A percentile compares a stretch with the other conserved stretches of the same genome.
These are phyloP conservation scores for Trisateles emortualis DNA, from an alignment of 2,888 invertebrate species.

Conservation along the genomic window DNA sequence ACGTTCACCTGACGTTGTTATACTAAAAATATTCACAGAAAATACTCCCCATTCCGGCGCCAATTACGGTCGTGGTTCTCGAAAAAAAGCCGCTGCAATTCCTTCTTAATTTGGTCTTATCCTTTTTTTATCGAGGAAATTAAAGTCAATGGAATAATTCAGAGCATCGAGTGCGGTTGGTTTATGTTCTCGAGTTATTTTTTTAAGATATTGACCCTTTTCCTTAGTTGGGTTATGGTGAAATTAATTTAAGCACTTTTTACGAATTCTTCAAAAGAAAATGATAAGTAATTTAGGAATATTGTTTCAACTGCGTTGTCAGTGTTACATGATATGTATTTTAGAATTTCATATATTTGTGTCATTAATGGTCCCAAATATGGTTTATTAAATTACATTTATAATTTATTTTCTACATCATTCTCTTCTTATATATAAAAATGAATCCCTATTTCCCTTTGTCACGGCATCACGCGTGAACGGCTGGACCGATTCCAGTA, in stretches of 20 bases:
- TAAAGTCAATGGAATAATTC: conserved; percentile 57
- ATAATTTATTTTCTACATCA: no score
- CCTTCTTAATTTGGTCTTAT: conserved; percentile 58
- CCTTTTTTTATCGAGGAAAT: conserved; percentile 57
- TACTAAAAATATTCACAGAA: conserved; percentile 54
- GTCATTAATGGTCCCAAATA: no score
- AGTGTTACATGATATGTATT: background rate
- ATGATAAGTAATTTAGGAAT: conserved; percentile 7
- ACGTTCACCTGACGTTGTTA: background rate
- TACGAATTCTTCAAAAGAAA: conserved; percentile 15
- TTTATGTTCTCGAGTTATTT: conserved; percentile 39
- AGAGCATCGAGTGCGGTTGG: conserved; percentile 49
- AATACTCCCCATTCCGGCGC: conserved; percentile 33
- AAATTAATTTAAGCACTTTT: conserved; percentile 22
- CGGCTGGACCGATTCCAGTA: no score
- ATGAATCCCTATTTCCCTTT: no score
- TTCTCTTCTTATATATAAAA: no score
- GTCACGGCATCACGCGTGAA: no score
- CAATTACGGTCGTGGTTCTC: conserved; percentile 63
- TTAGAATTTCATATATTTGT: background rate
- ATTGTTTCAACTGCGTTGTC: conserved; percentile 2
- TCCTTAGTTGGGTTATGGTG: conserved; percentile 19
- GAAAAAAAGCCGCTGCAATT: conserved; percentile 58
- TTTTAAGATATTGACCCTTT: conserved; percentile 29
- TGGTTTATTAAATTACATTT: no score